A percentile compares a stretch with the other conserved stretches of the same genome.
Evolutionary conservation across 92 coral and sea anemone genomes (phyloP).

Genomic region (Bergia puertoricense): DNA sequence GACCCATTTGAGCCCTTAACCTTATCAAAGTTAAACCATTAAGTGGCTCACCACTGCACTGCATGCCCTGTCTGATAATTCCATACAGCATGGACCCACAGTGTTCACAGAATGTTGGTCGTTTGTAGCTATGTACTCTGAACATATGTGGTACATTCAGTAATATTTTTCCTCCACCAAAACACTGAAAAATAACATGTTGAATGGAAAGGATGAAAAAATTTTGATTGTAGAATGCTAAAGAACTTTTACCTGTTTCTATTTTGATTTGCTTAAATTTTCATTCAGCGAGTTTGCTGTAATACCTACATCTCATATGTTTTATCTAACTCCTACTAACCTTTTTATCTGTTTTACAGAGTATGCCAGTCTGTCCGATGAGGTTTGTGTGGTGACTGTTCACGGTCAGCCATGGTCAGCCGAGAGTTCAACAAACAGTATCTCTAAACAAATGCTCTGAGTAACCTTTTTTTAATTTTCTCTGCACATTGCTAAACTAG

Average conservation of each 20-base stretch:
- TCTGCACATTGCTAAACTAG: not conserved
- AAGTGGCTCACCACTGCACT: slow-evolving; percentile 78
- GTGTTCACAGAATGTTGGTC: slow-evolving; percentile 97
- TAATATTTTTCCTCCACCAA: slow-evolving; percentile 59
- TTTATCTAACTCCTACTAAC: too few species aligned
- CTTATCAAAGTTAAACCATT: not conserved
- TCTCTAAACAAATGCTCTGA: too few species aligned
- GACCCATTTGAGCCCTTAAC: too few species aligned
- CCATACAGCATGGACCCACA: slow-evolving; percentile 98
- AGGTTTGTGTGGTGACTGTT: too few species aligned
- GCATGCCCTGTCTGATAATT: slow-evolving; percentile 85
- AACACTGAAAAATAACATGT: slow-evolving; percentile 26
- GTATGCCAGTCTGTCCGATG: too few species aligned
- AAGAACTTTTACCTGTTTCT: not conserved
- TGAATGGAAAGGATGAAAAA: not conserved
- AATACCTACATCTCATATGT: not conserved
- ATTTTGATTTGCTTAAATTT: not conserved
- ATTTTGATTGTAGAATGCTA: not conserved
- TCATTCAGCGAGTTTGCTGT: not conserved
- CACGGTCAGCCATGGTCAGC: too few species aligned
- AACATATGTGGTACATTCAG: slow-evolving; percentile 93
- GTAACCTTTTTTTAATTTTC: not conserved
- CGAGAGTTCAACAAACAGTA: too few species aligned
- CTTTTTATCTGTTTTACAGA: too few species aligned
- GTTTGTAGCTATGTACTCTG: slow-evolving; percentile 70